Percentiles rank a stretch among this genome's conserved stretches.
Evolutionary conservation across 1,140 invertebrate species (phyloP).

Genomic region (Matsumurasca onukii): DNA sequence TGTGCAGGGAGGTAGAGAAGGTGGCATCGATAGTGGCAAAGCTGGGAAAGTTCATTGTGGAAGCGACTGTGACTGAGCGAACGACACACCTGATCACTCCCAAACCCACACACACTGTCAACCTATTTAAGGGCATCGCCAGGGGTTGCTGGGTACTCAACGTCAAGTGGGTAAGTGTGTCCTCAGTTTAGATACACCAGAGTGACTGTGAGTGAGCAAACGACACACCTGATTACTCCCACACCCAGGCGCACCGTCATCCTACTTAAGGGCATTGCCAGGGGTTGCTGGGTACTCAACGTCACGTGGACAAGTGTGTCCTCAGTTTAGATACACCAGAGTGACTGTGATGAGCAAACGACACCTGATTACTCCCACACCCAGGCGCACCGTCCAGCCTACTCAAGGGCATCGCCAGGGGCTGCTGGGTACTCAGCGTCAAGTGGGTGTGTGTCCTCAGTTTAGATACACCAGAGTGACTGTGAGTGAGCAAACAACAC

Average conservation of each 20-base stretch:
- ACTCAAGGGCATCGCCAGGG: conserved; percentile 53
- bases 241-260: conserved; percentile 51
- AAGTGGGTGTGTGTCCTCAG: conserved; percentile 50
- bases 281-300: conserved; percentile 57
- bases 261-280: conserved; percentile 53
- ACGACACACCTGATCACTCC: conserved; percentile 57
- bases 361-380: neutral
- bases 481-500: too few species aligned
- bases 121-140: conserved; percentile 55
- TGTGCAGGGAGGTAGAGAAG: neutral
- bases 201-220: neutral
- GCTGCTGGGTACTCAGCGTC: conserved; percentile 56
- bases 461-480: neutral
- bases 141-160: conserved; percentile 57
- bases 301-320: conserved; percentile 52
- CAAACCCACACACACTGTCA: conserved; percentile 54
- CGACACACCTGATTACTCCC: neutral
- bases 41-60: conserved; percentile 51
- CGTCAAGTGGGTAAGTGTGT: conserved; percentile 52
- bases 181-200: neutral
- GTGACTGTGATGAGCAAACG: neutral
- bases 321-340: neutral
- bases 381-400: conserved; percentile 54
- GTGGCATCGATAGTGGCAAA: conserved; percentile 34
- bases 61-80: conserved; percentile 50